phyloP scores from a whole-genome alignment of 2,888 invertebrate genomes.

The Melanophora roralis region DNA sequence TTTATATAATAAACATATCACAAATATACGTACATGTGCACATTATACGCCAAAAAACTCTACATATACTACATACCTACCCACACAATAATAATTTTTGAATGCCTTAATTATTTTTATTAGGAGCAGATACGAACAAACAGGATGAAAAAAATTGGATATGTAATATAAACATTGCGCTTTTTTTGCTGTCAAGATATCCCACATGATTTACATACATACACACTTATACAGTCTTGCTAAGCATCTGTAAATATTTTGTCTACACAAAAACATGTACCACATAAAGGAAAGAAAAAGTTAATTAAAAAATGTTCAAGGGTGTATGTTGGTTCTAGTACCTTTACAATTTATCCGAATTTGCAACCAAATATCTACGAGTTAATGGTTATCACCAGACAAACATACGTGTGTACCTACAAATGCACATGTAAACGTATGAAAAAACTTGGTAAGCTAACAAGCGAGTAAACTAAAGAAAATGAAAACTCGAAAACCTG shows the following conservation, averaged over 20 bases:
- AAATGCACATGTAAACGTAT: background rate
- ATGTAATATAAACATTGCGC: no score
- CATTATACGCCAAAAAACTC: no score
- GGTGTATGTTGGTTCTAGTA: background rate
- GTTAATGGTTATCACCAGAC: background rate
- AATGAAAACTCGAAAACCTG: background rate
- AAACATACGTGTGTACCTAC: no score
- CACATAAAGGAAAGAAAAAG: slow-evolving; percentile 29
- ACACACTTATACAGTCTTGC: background rate
- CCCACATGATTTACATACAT: no score
- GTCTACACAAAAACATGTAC: slow-evolving; percentile 11
- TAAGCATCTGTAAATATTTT: slow-evolving; percentile 19
- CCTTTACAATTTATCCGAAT: background rate
- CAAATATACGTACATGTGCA: no score
- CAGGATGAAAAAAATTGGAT: no score
- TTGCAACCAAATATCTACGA: background rate
- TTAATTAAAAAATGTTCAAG: slow-evolving; percentile 8
- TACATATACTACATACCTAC: no score
- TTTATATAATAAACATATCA: no score
- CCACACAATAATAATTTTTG: no score
- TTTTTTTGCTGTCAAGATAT: no score
- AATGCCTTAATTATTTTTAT: no score
- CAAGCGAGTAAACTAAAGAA: background rate
- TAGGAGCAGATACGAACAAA: no score
- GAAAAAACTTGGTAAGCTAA: slow-evolving; percentile 25